Base-by-base conservation (phyloP, 2,888 invertebrate genomes). In the Andrena bicolor region DNA sequence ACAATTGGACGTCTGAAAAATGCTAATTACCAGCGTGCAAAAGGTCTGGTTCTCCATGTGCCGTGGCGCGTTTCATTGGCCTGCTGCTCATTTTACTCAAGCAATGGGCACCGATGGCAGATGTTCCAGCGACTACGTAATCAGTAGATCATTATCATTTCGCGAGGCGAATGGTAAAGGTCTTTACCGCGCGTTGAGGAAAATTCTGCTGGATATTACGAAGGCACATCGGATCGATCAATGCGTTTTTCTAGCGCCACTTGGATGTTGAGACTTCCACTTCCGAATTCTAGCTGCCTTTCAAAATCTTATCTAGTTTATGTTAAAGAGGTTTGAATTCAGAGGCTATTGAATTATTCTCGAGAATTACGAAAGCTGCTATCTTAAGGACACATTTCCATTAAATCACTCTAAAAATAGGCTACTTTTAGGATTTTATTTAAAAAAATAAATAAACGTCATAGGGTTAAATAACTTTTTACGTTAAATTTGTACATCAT, bases 61-160 rank as follows among this genome's bases (percentile, higher is more conserved):
- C 41, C 26, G 26, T 20, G 71, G 69, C 56, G 49, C 13, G 23
- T 61, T 63, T 69, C 72, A 30, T 53, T 53, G 49, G 69, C 70
- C 28, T 32, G 28, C 65, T 32, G 53, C 61, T 56, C 35, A 60
- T 63, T 66, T 75, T 68, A 80, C 70, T 74, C 51, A 41, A 26
- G 10, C 61, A 51, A 28, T 53, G 60, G 26, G n/a, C 60, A 48
- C 28, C 56, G 63, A 60, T 74, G 61, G 26, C 84, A 78, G 80
- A 82, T 76, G 86, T 80, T 78, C 70, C 84, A 74, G 74, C 64
- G 80, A 64, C 76, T 74, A 72, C 77, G 82, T 84, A 86, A 86
- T 86, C 80, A 28, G 30, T 23, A 30, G 32, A 80, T 86, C 70
- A 79, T 86, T 80, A 80, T 82, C 73, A 80, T 84, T 84, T 86